Evolutionary conservation across 2,797 vertebrate species (phyloP).

Genomic region (Peromyscus eremicus): DNA sequence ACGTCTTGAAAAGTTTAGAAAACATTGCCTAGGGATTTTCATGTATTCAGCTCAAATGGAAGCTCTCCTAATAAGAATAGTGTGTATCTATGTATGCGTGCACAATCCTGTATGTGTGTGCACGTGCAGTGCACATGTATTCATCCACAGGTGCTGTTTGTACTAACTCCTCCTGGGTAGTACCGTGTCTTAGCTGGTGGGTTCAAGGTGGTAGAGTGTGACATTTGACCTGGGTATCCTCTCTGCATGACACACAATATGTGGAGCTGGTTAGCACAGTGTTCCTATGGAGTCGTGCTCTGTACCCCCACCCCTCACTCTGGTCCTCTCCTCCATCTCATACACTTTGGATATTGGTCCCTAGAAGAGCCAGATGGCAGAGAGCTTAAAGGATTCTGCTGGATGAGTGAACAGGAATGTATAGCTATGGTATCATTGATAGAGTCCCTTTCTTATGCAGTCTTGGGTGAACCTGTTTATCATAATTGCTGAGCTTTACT

Average conservation of each 20-base stretch:
- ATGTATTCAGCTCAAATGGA: not conserved
- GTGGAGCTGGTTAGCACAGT: not conserved
- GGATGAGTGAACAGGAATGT: not conserved
- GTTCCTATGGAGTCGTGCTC: not conserved
- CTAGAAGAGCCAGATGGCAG: not conserved
- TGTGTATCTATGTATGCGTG: not conserved
- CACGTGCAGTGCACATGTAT: too few relatives aligned
- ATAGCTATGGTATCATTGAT: not conserved
- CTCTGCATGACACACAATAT: not conserved
- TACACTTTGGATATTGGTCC: not conserved
- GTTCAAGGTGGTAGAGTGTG: too few relatives aligned
- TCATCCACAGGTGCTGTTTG: not conserved
- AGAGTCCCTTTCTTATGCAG: not conserved
- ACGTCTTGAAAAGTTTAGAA: not conserved
- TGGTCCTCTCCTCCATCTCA: not conserved
- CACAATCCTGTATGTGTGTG: too few relatives aligned
- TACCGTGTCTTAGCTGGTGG: not conserved
- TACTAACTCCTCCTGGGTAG: rapidly evolving
- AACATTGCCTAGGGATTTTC: not conserved
- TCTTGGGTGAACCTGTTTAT: not conserved
- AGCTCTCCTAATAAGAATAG: not conserved
- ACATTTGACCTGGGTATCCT: not conserved
- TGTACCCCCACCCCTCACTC: not conserved
- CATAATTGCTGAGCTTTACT: not conserved
- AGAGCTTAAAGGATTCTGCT: not conserved